These are phyloP conservation scores for Platycnemis pennipes DNA, from an alignment of 2,888 invertebrate genomes.

Conservation along the genomic window DNA sequence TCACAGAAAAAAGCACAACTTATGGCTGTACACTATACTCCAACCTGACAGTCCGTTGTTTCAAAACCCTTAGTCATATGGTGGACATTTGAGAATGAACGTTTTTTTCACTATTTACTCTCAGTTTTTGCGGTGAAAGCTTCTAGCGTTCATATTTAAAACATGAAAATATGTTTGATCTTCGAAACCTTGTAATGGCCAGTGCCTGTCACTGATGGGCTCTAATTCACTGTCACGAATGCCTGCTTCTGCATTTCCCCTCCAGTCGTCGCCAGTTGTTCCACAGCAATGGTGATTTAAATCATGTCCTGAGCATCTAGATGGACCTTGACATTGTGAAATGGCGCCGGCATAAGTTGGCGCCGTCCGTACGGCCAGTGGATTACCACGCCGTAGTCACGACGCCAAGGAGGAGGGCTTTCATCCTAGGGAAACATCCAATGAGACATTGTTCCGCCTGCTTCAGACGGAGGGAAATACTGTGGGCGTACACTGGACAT, in stretches of 20 bases:
- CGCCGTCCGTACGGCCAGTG: not conserved
- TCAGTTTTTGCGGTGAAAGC: no score
- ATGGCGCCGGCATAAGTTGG: conserved; percentile 43
- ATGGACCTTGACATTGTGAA: conserved; percentile 56
- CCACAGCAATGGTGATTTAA: conserved; percentile 1
- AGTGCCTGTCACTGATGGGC: not conserved
- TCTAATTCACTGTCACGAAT: not conserved
- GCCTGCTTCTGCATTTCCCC: not conserved
- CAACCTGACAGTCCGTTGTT: no score
- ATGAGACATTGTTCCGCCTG: not conserved
- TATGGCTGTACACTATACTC: no score
- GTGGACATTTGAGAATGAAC: no score
- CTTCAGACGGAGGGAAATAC: not conserved
- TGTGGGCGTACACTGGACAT: not conserved
- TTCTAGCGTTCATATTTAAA: no score
- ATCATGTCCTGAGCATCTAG: conserved; percentile 31
- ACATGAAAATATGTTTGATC: not conserved
- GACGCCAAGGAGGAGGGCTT: not conserved
- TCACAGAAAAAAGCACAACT: no score
- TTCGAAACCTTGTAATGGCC: not conserved
- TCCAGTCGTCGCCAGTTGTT: not conserved
- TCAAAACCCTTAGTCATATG: no score
- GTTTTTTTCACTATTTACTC: no score
- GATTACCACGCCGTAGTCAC: not conserved
- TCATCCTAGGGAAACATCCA: not conserved